These are phyloP conservation scores for Hippolais icterina DNA, from an alignment of 2,113 vertebrate genomes.

Conservation along the genomic window DNA sequence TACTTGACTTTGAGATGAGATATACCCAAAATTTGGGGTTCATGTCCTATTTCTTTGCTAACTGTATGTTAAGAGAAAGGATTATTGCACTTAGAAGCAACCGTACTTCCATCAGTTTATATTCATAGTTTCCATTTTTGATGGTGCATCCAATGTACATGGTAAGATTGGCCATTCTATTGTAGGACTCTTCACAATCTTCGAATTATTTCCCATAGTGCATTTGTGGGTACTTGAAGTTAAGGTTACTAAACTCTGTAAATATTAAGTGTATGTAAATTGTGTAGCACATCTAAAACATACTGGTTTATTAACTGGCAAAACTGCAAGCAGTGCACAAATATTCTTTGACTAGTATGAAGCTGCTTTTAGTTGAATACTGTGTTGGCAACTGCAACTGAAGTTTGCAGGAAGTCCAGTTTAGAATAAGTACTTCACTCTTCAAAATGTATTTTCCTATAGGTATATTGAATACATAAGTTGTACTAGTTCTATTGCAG, in stretches of 20 bases:
- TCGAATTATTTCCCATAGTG: background rate
- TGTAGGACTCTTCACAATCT: background rate
- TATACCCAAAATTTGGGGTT: background rate
- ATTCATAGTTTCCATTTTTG: background rate
- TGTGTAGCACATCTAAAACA: background rate
- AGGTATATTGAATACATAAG: background rate
- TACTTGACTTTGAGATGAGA: background rate
- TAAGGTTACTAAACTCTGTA: background rate
- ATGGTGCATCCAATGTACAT: background rate
- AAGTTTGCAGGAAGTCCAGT: background rate
- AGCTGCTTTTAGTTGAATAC: background rate
- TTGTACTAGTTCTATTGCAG: background rate
- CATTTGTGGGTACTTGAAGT: background rate
- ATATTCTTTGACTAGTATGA: background rate
- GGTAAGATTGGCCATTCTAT: background rate
- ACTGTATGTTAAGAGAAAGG: background rate
- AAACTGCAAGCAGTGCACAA: background rate
- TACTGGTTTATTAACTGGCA: background rate
- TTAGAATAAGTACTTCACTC: background rate
- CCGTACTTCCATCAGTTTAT: background rate
- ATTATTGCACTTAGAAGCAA: background rate
- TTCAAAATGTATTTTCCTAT: background rate
- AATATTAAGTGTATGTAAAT: background rate
- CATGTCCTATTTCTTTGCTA: background rate
- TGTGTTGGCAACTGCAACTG: background rate